Evolutionary conservation across 2,888 invertebrate genomes (phyloP), one percentile per base, ranked within the genome.

Genomic region (Schrankia costaestrigalis): DNA sequence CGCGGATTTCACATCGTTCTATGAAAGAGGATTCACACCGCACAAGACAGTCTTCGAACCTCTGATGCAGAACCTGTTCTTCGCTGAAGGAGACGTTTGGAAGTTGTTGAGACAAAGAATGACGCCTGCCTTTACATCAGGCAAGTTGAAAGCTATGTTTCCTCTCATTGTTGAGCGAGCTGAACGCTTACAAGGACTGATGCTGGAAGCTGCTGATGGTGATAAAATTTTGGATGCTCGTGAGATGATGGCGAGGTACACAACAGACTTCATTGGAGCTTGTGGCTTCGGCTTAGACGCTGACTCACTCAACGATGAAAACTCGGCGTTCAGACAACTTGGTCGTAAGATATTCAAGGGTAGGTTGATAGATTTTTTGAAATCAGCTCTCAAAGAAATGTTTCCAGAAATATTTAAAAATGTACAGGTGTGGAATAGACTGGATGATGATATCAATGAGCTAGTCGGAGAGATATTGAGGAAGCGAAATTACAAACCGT

Each of bases 241-340:
- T 0, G 75, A 74, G 1, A 39, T 74, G 2, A 73, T 74, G 75
- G 70, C 71, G 0, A 50, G 71, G 8, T 74, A 61, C 26, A 68
- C 71, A 0, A 73, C 70, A 0, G 73, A 73, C 9, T 73, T 73
- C 12, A 75, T 74, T 3, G 75, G 73, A 3, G 67, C 68, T 0
- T 72, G 71, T 34, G 76, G 70, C 9, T 71, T 74, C 12, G 74
- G 74, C 0, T 53, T 74, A 1, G 64, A 72, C 22, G 46, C 58
- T 26, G 56, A 75, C 26, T 40, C 71, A 0, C 46, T 73, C 1
- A 66, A 55, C 17, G 54, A 66, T 6, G 67, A 72, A 26, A 48
- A 68, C 18, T 74, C 71, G 1, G 34, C 56, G 1, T 71, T 72
- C 28, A 56, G 76, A 40, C 38, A 58, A 27, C 42, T 55, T 0